These are phyloP conservation scores for Ephestia elutella DNA, from an alignment of 1,140 invertebrate species.

Conservation along the genomic window DNA sequence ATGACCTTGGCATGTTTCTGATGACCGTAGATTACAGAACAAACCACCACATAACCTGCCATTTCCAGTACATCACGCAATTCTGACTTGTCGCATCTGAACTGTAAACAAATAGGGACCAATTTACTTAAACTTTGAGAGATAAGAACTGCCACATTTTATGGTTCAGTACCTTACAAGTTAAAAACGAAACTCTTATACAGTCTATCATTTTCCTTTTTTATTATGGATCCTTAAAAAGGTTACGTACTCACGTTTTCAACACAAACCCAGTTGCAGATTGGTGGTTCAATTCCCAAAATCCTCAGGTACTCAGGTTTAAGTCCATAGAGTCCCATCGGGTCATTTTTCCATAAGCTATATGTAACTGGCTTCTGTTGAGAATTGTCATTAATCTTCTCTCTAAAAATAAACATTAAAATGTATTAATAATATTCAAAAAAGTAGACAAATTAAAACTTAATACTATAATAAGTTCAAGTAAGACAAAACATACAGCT, in stretches of 20 bases:
- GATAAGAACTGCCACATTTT: too few species aligned
- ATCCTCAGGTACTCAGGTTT: slow-evolving; percentile 28
- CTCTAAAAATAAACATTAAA: too few species aligned
- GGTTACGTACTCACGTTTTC: slow-evolving; percentile 44
- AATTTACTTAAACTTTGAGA: too few species aligned
- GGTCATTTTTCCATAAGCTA: background rate
- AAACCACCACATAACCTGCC: slow-evolving; percentile 42
- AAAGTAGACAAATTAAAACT: too few species aligned
- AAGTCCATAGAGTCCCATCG: slow-evolving; percentile 24
- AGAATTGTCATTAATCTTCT: background rate
- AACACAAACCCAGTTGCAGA: slow-evolving; percentile 45
- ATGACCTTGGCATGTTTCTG: slow-evolving; percentile 36
- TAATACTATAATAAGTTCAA: too few species aligned
- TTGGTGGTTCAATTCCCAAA: slow-evolving; percentile 36
- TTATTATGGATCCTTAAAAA: background rate
- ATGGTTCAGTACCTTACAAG: too few species aligned
- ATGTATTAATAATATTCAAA: too few species aligned
- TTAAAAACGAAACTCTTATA: too few species aligned
- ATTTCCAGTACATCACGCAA: slow-evolving; percentile 50
- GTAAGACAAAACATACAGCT: too few species aligned
- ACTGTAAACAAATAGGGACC: slow-evolving; percentile 26
- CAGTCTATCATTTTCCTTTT: too few species aligned
- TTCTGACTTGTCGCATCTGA: slow-evolving; percentile 52
- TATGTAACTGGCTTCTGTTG: background rate
- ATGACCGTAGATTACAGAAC: slow-evolving; percentile 22